These are phyloP conservation scores for Hypotaenidia okinawae DNA, from an alignment of 2,797 vertebrate genomes.

Conservation along the genomic window DNA sequence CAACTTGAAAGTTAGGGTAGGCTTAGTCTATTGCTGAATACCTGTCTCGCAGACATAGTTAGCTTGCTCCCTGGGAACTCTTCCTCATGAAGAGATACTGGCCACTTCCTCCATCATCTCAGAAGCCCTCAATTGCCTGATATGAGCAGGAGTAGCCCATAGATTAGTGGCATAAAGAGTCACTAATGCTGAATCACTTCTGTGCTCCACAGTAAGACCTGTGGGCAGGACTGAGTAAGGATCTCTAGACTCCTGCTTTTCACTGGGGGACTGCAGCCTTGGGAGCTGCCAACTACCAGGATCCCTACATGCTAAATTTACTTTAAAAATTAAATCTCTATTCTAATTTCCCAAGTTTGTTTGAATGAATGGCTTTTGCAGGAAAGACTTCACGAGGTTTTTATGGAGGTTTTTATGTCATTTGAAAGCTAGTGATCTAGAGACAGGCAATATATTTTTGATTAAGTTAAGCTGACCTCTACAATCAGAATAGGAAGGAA, in stretches of 20 bases:
- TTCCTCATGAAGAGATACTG: background rate
- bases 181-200: background rate
- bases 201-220: background rate
- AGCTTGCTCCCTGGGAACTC: background rate
- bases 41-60: background rate
- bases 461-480: constrained; percentile 48
- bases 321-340: background rate
- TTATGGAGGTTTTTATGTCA: background rate
- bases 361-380: background rate
- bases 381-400: background rate
- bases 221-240: background rate
- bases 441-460: constrained; percentile 27
- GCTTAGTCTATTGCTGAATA: background rate
- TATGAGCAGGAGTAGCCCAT: background rate
- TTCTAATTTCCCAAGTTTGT: background rate
- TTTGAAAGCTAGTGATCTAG: background rate
- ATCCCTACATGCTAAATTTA: background rate
- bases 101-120: background rate
- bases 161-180: background rate
- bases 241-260: background rate
- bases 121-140: background rate
- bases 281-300: background rate
- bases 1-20: background rate
- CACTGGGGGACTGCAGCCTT: background rate
- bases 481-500: background rate